Conservation (phyloP, 2,113 vertebrate genomes). For the Macquaria ambigua region DNA sequence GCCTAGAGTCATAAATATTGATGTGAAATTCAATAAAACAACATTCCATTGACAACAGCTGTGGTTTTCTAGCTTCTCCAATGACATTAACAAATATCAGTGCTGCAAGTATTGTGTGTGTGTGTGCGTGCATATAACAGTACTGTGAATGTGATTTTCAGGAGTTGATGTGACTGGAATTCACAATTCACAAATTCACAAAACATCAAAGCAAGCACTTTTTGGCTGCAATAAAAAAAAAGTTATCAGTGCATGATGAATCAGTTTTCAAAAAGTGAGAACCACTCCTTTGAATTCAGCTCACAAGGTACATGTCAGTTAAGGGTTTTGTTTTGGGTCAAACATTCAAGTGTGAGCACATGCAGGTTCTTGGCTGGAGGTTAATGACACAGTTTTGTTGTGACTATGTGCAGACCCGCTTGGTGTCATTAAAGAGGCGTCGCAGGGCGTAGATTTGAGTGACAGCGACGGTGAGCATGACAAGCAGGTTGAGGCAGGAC, state of each 20-base stretch:
- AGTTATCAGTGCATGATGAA: neutral
- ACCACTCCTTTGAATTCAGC: neutral
- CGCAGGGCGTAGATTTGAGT: slow-evolving; percentile 88
- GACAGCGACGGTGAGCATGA: slow-evolving; percentile 85
- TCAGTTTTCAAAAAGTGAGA: neutral
- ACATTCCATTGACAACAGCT: slow-evolving; percentile 24
- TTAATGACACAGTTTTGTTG: neutral
- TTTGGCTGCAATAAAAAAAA: neutral
- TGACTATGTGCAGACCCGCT: slow-evolving; percentile 77
- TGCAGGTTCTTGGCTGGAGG: neutral
- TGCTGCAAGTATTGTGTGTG: no score
- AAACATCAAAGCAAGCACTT: neutral
- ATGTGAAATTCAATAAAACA: slow-evolving; percentile 61
- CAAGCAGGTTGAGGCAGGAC: slow-evolving; percentile 86
- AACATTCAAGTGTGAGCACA: neutral
- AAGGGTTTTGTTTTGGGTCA: neutral
- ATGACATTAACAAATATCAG: neutral
- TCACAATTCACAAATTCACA: slow-evolving; percentile 1
- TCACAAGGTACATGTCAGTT: neutral
- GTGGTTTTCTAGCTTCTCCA: slow-evolving; percentile 16
- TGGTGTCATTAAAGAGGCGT: slow-evolving; percentile 86
- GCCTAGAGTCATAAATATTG: neutral
- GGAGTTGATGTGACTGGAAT: neutral
- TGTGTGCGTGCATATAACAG: neutral
- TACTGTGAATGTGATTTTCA: neutral